These are phyloP conservation scores for Polyodon spathula DNA, from an alignment of 2,113 vertebrate species.

Conservation along the genomic window DNA sequence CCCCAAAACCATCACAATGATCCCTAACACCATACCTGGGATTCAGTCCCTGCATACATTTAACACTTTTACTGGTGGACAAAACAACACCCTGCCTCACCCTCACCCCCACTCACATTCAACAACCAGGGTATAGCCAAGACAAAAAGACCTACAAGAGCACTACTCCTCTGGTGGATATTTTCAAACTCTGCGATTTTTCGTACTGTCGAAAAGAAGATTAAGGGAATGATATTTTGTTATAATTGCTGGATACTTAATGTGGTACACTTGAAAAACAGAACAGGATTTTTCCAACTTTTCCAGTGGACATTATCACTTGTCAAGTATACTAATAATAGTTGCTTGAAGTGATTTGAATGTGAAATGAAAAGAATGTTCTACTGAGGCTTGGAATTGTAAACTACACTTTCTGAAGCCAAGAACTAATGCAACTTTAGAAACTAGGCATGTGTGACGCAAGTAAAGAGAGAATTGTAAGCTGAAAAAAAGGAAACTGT, in stretches of 20 bases:
- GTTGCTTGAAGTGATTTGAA: slow-evolving; percentile 40
- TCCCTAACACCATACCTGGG: slow-evolving; percentile 93
- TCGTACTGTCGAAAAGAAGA: too few species aligned
- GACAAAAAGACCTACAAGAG: slow-evolving; percentile 40
- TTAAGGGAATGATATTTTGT: slow-evolving; percentile 24
- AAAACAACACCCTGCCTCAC: slow-evolving; percentile 94
- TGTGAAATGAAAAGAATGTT: slow-evolving; percentile 53
- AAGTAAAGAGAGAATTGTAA: slow-evolving; percentile 48
- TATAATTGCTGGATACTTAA: slow-evolving; percentile 24
- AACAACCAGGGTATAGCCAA: slow-evolving; percentile 98
- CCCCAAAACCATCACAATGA: slow-evolving; percentile 97
- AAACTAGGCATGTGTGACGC: slow-evolving; percentile 81
- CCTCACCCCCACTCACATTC: slow-evolving; percentile 95
- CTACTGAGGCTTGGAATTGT: slow-evolving; percentile 69
- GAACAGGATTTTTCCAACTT: slow-evolving; percentile 12
- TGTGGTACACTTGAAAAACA: slow-evolving; percentile 26
- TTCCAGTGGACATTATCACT: slow-evolving; percentile 33
- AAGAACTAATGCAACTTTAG: slow-evolving; percentile 42
- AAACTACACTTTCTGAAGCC: slow-evolving; percentile 40
- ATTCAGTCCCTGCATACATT: slow-evolving; percentile 90
- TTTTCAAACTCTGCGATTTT: too few species aligned
- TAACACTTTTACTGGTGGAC: slow-evolving; percentile 85
- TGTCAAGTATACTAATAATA: slow-evolving; percentile 26
- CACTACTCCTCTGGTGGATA: not conserved
- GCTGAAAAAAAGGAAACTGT: slow-evolving; percentile 47